These are phyloP conservation scores for Sphaeridia pumilis DNA, from an alignment of 2,888 invertebrate genomes.

Conservation along the genomic window DNA sequence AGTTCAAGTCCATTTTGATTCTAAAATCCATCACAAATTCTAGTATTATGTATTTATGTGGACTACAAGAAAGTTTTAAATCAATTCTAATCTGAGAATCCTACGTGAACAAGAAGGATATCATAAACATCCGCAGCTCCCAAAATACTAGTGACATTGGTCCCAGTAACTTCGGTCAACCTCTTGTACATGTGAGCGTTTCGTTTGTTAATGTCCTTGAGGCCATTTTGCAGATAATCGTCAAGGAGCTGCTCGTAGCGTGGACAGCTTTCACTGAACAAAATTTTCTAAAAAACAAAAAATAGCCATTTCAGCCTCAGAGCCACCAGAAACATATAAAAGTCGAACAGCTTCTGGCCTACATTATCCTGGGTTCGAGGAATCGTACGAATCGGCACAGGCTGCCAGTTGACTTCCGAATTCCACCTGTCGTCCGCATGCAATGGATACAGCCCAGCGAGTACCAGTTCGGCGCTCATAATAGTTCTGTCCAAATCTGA, in stretches of 20 bases:
- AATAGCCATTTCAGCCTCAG: background rate
- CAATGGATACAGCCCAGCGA: slow-evolving; percentile 62
- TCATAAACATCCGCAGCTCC: too few relatives aligned
- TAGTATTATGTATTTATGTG: background rate
- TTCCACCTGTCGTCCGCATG: slow-evolving; percentile 49
- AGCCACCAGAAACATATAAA: background rate
- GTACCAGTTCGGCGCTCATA: slow-evolving; percentile 68
- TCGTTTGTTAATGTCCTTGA: too few relatives aligned
- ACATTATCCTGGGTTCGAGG: slow-evolving; percentile 17
- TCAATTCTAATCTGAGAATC: background rate
- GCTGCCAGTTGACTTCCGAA: slow-evolving; percentile 37
- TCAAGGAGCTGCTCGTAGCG: slow-evolving; percentile 5
- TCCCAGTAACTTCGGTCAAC: too few relatives aligned
- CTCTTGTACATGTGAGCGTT: too few relatives aligned
- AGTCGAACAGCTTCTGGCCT: background rate
- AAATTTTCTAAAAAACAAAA: background rate
- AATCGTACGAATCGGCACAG: slow-evolving; percentile 24
- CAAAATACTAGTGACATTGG: too few relatives aligned
- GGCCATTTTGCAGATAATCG: too few relatives aligned
- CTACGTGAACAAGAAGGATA: background rate
- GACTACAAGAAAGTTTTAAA: background rate
- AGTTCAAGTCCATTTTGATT: slow-evolving; percentile 47
- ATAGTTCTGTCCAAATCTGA: slow-evolving; percentile 73
- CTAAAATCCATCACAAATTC: background rate
- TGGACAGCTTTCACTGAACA: background rate